Percentiles rank a stretch among this genome's conserved stretches.
Conservation (phyloP, 2,113 vertebrate species). For the Tursiops truncatus region DNA sequence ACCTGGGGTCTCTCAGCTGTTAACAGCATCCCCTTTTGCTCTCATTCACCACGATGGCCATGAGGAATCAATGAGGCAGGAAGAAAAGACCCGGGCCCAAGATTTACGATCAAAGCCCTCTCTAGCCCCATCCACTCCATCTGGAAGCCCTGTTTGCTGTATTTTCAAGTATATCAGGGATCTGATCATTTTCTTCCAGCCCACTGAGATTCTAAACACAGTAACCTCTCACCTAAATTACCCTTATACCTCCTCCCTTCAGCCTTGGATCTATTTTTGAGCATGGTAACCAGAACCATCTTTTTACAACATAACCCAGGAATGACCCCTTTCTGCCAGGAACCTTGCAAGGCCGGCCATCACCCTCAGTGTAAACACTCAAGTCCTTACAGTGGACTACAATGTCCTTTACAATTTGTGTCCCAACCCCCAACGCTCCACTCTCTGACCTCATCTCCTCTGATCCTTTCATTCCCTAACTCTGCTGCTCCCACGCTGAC, state of each 20-base stretch:
- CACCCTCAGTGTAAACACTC: not conserved
- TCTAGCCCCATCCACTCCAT: not conserved
- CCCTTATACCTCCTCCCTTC: too few relatives aligned
- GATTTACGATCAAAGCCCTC: not conserved
- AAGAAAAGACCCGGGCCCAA: not conserved
- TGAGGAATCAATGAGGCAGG: not conserved
- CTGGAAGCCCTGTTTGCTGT: not conserved
- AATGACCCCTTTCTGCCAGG: not conserved
- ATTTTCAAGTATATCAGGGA: not conserved
- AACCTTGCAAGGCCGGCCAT: not conserved
- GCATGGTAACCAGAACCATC: not conserved
- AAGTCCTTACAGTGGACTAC: too few relatives aligned
- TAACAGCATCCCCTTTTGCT: not conserved
- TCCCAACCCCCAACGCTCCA: fast-evolving
- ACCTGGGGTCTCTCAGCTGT: not conserved
- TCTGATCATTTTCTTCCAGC: not conserved
- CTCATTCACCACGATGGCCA: not conserved
- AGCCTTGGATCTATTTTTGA: not conserved
- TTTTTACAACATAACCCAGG: not conserved
- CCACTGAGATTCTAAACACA: not conserved
- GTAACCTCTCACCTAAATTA: not conserved
- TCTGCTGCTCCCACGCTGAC: not conserved
- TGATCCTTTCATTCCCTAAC: too few relatives aligned
- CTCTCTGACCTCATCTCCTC: not conserved
- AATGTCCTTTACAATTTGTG: not conserved